Conservation (phyloP, 2,797 vertebrate genomes). For the Selene dorsalis region DNA sequence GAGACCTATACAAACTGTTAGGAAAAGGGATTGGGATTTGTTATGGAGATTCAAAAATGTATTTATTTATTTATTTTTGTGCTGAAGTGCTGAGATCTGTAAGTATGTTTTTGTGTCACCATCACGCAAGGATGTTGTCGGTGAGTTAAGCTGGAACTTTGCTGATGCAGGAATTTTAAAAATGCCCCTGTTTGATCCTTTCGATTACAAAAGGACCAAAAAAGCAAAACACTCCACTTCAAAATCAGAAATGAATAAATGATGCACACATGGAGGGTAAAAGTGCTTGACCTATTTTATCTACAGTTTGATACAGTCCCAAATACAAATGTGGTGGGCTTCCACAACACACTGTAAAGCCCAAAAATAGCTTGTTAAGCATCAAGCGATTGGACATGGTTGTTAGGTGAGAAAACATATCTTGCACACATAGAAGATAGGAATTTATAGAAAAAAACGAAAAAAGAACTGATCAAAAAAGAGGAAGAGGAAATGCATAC, state of each 20-base stretch:
- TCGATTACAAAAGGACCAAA: neutral
- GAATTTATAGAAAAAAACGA: neutral
- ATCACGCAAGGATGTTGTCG: slow-evolving; percentile 14
- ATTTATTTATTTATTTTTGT: neutral
- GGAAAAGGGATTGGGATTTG: slow-evolving; percentile 52
- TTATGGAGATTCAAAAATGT: slow-evolving; percentile 36
- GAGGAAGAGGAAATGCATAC: slow-evolving; percentile 9
- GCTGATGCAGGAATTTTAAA: slow-evolving; percentile 36
- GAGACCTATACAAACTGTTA: slow-evolving; percentile 32
- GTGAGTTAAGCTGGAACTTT: slow-evolving; percentile 4
- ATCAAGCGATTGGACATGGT: neutral
- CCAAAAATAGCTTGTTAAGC: slow-evolving; percentile 19
- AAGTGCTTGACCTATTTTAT: slow-evolving; percentile 46
- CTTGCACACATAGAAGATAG: neutral
- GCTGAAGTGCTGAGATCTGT: slow-evolving; percentile 4
- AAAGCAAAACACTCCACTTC: slow-evolving; percentile 12
- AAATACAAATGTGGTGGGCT: neutral
- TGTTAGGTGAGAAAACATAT: neutral
- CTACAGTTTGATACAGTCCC: slow-evolving; percentile 36
- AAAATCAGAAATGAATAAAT: slow-evolving; percentile 51
- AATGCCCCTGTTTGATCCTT: neutral
- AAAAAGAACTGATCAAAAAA: neutral
- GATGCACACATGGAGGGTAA: slow-evolving; percentile 24
- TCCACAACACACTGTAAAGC: slow-evolving; percentile 8
- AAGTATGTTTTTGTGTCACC: slow-evolving; percentile 7